phyloP scores from a whole-genome alignment of 2,888 invertebrate species.

The Argynnis bischoffii region DNA sequence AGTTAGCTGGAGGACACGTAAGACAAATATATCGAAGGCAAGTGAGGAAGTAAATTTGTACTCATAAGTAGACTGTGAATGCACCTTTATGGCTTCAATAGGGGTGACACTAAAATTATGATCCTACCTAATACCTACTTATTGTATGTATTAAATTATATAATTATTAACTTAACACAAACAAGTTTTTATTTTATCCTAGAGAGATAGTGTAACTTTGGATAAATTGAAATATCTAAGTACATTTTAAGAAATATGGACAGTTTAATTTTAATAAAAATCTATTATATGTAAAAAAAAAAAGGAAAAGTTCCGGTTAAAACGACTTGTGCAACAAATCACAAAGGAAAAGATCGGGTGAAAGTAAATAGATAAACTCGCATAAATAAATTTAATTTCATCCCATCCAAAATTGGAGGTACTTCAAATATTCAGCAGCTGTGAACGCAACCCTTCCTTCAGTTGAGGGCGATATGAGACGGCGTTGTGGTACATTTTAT shows the following conservation, averaged over 20 bases:
- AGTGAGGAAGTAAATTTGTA: slow-evolving; percentile 74
- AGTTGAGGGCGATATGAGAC: slow-evolving; percentile 65
- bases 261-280: neutral
- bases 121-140: neutral
- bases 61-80: slow-evolving; percentile 73
- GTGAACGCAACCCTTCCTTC: slow-evolving; percentile 79
- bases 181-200: too few relatives aligned
- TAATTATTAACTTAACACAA: too few relatives aligned
- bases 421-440: slow-evolving; percentile 80
- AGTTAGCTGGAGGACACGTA: slow-evolving; percentile 65
- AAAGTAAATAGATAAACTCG: slow-evolving; percentile 73
- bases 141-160: too few relatives aligned
- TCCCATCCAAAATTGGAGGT: slow-evolving; percentile 75
- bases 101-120: slow-evolving; percentile 51
- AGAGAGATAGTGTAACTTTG: too few relatives aligned
- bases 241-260: too few relatives aligned
- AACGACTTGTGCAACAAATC: slow-evolving; percentile 35
- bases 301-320: neutral
- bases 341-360: slow-evolving; percentile 40
- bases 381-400: slow-evolving; percentile 81
- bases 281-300: neutral
- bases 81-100: slow-evolving; percentile 66
- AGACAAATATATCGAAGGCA: slow-evolving; percentile 76
- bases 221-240: neutral
- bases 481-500: slow-evolving; percentile 45